These are phyloP conservation scores for Sakesphorus luctuosus DNA, from an alignment of 2,113 vertebrate genomes.

Conservation along the genomic window DNA sequence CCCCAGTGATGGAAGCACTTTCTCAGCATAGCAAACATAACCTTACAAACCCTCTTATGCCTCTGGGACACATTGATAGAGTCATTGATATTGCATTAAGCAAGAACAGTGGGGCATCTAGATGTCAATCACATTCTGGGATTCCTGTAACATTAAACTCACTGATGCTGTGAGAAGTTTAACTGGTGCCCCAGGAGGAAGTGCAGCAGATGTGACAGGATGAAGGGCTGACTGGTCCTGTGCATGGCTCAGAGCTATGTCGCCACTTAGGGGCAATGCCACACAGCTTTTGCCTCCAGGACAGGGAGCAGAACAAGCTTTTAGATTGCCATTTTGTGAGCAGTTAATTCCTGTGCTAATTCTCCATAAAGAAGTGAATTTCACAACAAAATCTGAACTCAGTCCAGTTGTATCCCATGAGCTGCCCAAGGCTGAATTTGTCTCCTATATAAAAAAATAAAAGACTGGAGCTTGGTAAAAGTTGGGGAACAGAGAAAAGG, in stretches of 20 bases:
- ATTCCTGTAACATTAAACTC: not conserved
- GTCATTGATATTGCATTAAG: not conserved
- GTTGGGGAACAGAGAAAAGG: not conserved
- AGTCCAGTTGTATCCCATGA: not conserved
- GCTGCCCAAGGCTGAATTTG: not conserved
- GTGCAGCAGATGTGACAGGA: not conserved
- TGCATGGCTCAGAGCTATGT: fast-evolving
- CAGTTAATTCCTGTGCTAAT: not conserved
- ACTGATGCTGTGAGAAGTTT: not conserved
- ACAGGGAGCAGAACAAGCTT: not conserved
- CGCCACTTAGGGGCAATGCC: too few species aligned
- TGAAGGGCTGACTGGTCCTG: not conserved
- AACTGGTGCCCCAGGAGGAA: not conserved
- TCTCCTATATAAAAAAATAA: not conserved
- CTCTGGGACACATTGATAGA: not conserved
- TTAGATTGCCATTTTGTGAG: not conserved
- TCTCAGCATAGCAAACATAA: fast-evolving
- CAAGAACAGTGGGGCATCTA: not conserved
- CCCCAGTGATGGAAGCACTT: fast-evolving
- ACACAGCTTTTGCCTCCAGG: not conserved
- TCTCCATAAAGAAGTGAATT: not conserved
- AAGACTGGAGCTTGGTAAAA: not conserved
- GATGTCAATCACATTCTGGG: not conserved
- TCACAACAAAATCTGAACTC: not conserved
- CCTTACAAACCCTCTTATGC: not conserved